These are phyloP conservation scores for Caenorhabditis sp. DNA, from an alignment of 2,888 invertebrate genomes.

Conservation along the genomic window DNA sequence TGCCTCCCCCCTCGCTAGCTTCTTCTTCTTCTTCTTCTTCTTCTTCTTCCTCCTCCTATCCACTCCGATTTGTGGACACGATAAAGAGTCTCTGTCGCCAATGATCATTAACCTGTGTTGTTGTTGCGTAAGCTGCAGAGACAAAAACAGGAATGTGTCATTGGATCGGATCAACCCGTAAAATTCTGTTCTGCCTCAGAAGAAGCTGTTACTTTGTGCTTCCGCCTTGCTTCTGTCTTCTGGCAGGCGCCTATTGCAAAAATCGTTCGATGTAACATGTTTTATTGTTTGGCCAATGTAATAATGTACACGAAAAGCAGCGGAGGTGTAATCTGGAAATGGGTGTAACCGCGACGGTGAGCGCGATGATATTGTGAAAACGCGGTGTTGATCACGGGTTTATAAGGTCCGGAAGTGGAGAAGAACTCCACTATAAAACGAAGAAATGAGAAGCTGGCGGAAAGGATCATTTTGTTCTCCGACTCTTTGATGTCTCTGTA, in stretches of 20 bases:
- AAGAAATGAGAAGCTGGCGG: not conserved
- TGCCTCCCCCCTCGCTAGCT: not conserved
- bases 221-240: constrained; percentile 8
- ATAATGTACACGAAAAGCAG: not conserved
- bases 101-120: constrained; percentile 43
- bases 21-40: not conserved
- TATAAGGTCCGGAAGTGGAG: constrained; percentile 14
- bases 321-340: not conserved
- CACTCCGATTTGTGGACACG: constrained; percentile 45
- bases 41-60: constrained; percentile 24
- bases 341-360: not conserved
- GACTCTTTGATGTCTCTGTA: not conserved
- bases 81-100: constrained; percentile 15
- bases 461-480: not conserved
- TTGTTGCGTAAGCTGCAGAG: not conserved
- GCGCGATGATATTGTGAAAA: not conserved
- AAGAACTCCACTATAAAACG: not conserved
- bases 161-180: constrained; percentile 10
- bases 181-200: not conserved
- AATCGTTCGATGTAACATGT: constrained; percentile 43
- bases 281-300: constrained; percentile 26
- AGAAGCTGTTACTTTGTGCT: constrained; percentile 4
- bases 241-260: constrained; percentile 11
- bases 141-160: constrained; percentile 37
- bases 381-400: not conserved